Base-by-base conservation (phyloP, 2,888 invertebrate species). In the Morpho achilles region DNA sequence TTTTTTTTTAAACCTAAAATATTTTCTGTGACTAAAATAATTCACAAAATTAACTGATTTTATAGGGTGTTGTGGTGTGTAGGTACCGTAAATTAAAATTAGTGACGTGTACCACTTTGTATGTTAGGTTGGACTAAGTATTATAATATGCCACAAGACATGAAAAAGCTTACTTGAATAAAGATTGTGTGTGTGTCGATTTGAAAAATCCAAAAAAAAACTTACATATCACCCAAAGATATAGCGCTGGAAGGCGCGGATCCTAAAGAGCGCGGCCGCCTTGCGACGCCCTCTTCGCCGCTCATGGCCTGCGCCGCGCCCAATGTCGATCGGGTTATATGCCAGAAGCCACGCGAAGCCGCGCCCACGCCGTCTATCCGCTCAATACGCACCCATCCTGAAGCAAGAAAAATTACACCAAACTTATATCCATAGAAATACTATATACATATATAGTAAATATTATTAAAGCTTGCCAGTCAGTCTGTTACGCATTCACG, bases 381-480 rank as follows among this genome's bases (percentile, higher is more conserved):
- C 69, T 87, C 86, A 47, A 89, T 86, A 23, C 87, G 85, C 50
- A 89, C 88, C 88, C 88, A 88, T 0, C 85, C 88, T 87, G 7
- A n/a, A 44, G n/a, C 10, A 49, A 32, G 32, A 32, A 32, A 5
- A 32, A 32, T 32, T 32, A 32, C 3, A 32, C 32, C 40, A 50
- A 50, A 39, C 40, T 50, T 39, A 43, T 5, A 43, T 40, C 9
- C 8, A n/a, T n/a, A 8, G 32, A 5, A 32, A 32, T 32, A 32
- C 32, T 32, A 32, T 32, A 32, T 32, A 3, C 32, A 32, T 32
- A 32, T 32, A 16, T 16, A 16, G 16, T 16, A 16, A 16, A 16
- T 16, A 16, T 16, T 16, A 16, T 16, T 16, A 16, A 16, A 16
- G 16, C n/a, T n/a, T n/a, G n/a, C 16, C 2, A 32, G 32, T 2